A percentile compares a stretch with the other conserved stretches of the same genome.
These are phyloP conservation scores for Ruditapes philippinarum DNA, from an alignment of 1,140 invertebrate genomes.

Conservation along the genomic window DNA sequence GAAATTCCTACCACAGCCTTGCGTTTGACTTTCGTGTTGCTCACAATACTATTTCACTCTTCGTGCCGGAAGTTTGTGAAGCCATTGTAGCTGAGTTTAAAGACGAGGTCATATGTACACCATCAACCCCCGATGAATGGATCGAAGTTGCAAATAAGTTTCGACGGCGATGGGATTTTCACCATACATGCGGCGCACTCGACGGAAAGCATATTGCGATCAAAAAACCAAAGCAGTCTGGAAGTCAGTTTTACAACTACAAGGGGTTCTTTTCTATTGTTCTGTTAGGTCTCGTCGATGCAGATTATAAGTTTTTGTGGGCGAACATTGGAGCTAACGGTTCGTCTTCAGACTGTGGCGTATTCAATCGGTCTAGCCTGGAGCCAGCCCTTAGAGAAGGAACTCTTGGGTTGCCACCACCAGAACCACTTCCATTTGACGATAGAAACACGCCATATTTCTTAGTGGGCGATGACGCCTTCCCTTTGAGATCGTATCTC, in stretches of 20 bases:
- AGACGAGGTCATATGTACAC: constrained; percentile 37
- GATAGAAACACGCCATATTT: constrained; percentile 62
- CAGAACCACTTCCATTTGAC: neutral
- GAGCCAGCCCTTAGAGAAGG: constrained; percentile 56
- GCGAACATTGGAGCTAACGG: constrained; percentile 55
- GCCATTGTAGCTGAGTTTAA: constrained; percentile 55
- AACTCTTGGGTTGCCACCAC: neutral
- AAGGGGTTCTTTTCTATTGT: constrained; percentile 67
- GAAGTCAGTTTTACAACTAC: constrained; percentile 86
- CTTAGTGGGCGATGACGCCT: constrained; percentile 79
- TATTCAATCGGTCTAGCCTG: constrained; percentile 60
- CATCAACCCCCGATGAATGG: constrained; percentile 60
- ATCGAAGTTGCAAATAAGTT: constrained; percentile 27
- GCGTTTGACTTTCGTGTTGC: constrained; percentile 34
- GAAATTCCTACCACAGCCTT: too few relatives aligned
- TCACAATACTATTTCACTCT: constrained; percentile 62
- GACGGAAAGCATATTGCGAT: constrained; percentile 64
- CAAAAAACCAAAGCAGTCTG: constrained; percentile 22
- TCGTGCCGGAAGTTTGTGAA: constrained; percentile 56
- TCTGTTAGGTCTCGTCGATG: constrained; percentile 42
- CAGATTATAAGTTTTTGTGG: constrained; percentile 45
- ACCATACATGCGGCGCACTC: constrained; percentile 58
- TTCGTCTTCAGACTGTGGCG: constrained; percentile 65
- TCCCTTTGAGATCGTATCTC: constrained; percentile 67
- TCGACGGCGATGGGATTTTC: constrained; percentile 54